Evolutionary conservation across 2,113 vertebrate genomes (phyloP).

Genomic region (Oxyruncus cristatus): DNA sequence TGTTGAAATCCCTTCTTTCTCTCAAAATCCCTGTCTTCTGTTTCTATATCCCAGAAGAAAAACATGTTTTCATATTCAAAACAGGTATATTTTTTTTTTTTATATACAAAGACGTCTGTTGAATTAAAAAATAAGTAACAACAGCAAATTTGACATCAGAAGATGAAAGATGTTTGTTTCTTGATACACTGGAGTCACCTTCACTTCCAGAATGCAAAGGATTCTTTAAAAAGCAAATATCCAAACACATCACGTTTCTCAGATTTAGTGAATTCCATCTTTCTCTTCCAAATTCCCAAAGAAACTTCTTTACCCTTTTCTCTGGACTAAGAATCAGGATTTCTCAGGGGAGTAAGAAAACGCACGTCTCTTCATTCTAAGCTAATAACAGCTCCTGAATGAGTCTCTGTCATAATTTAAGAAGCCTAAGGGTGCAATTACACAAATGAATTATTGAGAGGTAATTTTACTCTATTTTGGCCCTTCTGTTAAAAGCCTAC

Average conservation of each 20-base stretch:
- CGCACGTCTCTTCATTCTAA: not conserved
- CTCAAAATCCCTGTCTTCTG: not conserved
- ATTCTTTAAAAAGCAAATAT: not conserved
- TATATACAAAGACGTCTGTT: not conserved
- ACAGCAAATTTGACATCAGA: not conserved
- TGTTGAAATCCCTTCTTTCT: not conserved
- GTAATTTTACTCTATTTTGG: not conserved
- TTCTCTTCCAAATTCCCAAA: not conserved
- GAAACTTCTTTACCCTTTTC: not conserved
- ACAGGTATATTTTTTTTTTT: not conserved
- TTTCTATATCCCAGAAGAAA: not conserved
- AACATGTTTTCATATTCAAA: not conserved
- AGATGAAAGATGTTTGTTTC: accelerated
- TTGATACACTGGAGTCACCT: not conserved
- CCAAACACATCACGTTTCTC: accelerated
- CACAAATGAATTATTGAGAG: constrained; percentile 25
- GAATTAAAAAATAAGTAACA: not conserved
- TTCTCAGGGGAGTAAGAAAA: not conserved
- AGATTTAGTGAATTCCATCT: not conserved
- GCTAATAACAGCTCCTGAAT: not conserved
- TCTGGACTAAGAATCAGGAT: not conserved
- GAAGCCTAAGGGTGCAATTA: constrained; percentile 19
- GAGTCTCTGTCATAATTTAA: not conserved
- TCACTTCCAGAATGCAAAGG: not conserved
- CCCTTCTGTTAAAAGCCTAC: not conserved